Evolutionary conservation across 2,797 vertebrate species (phyloP), one percentile per base, ranked within the genome.

Genomic region (Molossus alvarezi): DNA sequence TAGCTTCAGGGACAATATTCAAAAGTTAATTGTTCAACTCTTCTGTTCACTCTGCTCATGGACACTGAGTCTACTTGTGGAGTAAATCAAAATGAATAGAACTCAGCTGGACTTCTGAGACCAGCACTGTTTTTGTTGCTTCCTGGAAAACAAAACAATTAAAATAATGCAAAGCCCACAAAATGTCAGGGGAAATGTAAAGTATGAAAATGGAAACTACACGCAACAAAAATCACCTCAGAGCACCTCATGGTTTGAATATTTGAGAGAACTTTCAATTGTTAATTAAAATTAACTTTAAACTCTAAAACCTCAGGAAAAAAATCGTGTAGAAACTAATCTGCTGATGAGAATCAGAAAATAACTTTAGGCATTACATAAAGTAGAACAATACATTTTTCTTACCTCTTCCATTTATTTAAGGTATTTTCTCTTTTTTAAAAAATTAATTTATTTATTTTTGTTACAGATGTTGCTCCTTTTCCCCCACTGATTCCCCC

Each of bases 361-460:
- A 92, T 96, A 90, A 92, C 83, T 94, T 95, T 90, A 96, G 62
- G 8, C 41, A 9, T 97, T 72, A 75, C 64, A 55, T 92, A 33
- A 75, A 95, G 83, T 57, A 90, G 91, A 60, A 69, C 58, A 89
- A 71, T 20, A 48, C 67, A 71, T 95, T 95, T 94, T 88, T 17
- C 41, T 91, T 93, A 29, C 13, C 25, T 82, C 48, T 88, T 94
- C 20, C 53, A 83, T 45, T 77, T 96, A 88, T 92, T 53, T 71
- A 92, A 94, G 96, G 18, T 41, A 62, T 96, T 97, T 94, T 11
- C 6, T 97, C 77, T 95, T 96, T 97, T 94, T 11, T n/a, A n/a
- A 33, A 33, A 33, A 33, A 33, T 33, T 33, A 33, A 33, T 33
- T 33, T 2, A 33, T 33, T 33, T 33, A 33, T 33, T 33, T 33